phyloP scores from a whole-genome alignment of 2,797 vertebrate species.

The Enteromius paludinosus region DNA sequence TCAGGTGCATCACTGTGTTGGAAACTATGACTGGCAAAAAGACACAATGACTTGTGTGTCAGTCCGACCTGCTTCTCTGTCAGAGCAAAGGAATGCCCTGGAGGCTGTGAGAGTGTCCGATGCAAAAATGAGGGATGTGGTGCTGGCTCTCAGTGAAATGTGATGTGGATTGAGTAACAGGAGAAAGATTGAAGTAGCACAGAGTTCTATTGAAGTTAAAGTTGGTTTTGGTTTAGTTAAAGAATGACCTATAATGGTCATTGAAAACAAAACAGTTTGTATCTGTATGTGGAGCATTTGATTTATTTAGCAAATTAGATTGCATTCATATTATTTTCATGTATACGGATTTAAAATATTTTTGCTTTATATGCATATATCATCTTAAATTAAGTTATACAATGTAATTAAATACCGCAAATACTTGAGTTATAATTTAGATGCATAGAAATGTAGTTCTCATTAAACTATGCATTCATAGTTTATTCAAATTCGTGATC shows the following conservation, averaged over 20 bases:
- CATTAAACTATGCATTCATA: neutral
- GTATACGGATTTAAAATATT: neutral
- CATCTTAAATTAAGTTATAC: neutral
- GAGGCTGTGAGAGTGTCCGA: conserved; percentile 85
- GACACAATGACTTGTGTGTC: conserved; percentile 89
- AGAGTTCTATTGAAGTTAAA: neutral
- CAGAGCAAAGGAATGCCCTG: conserved; percentile 88
- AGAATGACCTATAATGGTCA: neutral
- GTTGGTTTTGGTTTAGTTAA: conserved; percentile 21
- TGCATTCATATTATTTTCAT: neutral
- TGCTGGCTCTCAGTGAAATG: conserved; percentile 81
- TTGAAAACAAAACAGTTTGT: neutral
- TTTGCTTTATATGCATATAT: neutral
- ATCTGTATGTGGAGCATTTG: neutral
- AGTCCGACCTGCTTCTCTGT: conserved; percentile 82
- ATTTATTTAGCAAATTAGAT: conserved; percentile 17
- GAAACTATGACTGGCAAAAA: conserved; percentile 86
- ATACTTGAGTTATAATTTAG: neutral
- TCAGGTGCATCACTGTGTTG: conserved; percentile 90
- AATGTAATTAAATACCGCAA: neutral
- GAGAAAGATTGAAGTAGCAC: neutral
- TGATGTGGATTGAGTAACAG: conserved; percentile 62
- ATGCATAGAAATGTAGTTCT: neutral
- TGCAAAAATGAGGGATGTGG: conserved; percentile 83
- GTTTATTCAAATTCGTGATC: conserved; percentile 1